Base-by-base conservation (phyloP, 1,140 invertebrate genomes). In the Trichogramma pretiosum region DNA sequence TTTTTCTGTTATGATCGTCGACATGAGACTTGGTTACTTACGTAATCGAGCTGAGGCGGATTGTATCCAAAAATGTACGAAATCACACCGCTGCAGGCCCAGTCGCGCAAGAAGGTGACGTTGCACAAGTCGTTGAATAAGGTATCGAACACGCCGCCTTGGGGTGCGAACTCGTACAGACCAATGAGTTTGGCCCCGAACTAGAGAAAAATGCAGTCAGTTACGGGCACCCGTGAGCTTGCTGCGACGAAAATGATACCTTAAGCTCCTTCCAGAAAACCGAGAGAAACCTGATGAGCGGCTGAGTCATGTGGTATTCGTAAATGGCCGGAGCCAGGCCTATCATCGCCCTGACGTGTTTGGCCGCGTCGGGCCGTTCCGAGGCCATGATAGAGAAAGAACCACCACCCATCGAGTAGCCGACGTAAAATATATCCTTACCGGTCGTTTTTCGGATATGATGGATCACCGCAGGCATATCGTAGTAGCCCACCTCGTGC, bases 271-370 rank as follows among this genome's bases (percentile, higher is more conserved):
- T 13, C 13, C 13, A 7, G 7, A 28, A 28, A 28, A 28, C 13
- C 7, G 26, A 28, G 26, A 7, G 13, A 28, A 9, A 28, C 7
- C 26, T 28, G 7, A 9, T 28, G 13, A 28, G 26, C 26, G 7
- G 65, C 43, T 0, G 52, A 51, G 0, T 28, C 26, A 28, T 28
- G 26, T 28, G 26, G 26, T 9, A 28, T 28, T 28, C 26, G 26
- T 28, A 28, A 28, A 28, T 28, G 7, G 26, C 26, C 7, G 26
- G 26, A 28, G 26, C 26, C 7, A 28, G 7, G 13, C 7, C 26
- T 9, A 28, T 9, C 26, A 28, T 28, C 7, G 26, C 26, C 13
- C 26, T 28, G 7, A 28, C 26, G 7, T 28, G 7, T 28, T 28
- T 28, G 26, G 26, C 26, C 7, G 13, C 13, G 26, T 28, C 26